A percentile compares a stretch with the other conserved stretches of the same genome.
Conservation (phyloP, 1,140 invertebrate genomes). For the Marisa cornuarietis region DNA sequence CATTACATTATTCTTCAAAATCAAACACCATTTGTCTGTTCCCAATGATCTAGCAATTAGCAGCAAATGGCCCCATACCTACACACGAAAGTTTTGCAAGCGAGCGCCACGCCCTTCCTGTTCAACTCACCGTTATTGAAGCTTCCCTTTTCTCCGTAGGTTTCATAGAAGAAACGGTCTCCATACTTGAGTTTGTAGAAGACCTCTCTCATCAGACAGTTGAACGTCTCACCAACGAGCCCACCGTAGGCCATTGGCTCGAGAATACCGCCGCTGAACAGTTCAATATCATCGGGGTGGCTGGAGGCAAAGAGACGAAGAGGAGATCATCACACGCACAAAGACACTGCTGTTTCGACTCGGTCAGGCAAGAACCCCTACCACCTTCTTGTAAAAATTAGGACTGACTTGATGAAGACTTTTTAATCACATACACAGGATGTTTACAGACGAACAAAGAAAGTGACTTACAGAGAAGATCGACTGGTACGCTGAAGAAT, state of each 20-base stretch:
- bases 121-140: slow-evolving; percentile 10
- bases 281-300: slow-evolving; percentile 48
- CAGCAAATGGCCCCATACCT: too few species aligned
- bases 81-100: too few species aligned
- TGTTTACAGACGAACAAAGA: neutral
- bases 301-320: slow-evolving; percentile 39
- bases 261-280: slow-evolving; percentile 71
- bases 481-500: neutral
- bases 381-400: neutral
- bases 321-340: too few species aligned
- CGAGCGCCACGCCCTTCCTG: too few species aligned
- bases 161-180: slow-evolving; percentile 89
- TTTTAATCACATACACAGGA: neutral
- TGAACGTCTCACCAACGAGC: slow-evolving; percentile 93
- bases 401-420: neutral
- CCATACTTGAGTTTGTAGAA: slow-evolving; percentile 89
- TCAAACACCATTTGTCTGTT: too few species aligned
- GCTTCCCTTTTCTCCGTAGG: neutral
- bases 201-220: slow-evolving; percentile 94
- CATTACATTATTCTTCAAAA: too few species aligned
- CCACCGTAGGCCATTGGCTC: slow-evolving; percentile 81
- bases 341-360: too few species aligned
- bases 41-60: too few species aligned
- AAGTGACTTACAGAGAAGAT: neutral
- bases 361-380: neutral